Conservation (phyloP, 2,797 vertebrate species). For the Ispidina picta region DNA sequence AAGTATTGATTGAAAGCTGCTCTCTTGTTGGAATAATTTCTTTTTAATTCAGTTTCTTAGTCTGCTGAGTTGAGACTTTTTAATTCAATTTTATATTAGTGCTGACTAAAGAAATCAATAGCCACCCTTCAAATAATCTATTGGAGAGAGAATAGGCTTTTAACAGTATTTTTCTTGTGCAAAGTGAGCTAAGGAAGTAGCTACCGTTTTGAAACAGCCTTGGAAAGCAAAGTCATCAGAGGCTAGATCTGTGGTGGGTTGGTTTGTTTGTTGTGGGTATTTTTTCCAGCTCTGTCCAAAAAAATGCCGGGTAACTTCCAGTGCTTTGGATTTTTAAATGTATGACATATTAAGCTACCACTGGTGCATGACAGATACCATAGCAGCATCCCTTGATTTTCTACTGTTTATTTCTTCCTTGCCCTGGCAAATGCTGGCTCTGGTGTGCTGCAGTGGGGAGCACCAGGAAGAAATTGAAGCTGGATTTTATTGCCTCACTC, state of each 20-base stretch:
- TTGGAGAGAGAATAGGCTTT: constrained; percentile 11
- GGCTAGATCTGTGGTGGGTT: not conserved
- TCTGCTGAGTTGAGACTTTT: constrained; percentile 32
- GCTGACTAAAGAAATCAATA: constrained; percentile 58
- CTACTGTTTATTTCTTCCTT: not conserved
- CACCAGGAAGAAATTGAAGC: not conserved
- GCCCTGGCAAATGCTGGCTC: not conserved
- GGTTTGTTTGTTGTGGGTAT: no score
- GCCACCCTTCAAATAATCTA: constrained; percentile 23
- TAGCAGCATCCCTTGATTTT: not conserved
- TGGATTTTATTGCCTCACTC: not conserved
- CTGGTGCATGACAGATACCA: not conserved
- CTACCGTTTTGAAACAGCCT: not conserved
- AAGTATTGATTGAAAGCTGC: constrained; percentile 1
- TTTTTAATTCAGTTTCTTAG: constrained; percentile 16
- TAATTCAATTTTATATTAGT: constrained; percentile 18
- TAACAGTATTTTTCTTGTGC: not conserved
- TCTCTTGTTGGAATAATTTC: constrained; percentile 14
- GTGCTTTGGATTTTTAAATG: not conserved
- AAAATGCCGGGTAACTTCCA: not conserved
- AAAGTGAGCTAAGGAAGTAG: not conserved
- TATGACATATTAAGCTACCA: not conserved
- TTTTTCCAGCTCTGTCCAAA: not conserved
- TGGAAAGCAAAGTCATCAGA: not conserved
- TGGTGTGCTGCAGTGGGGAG: not conserved